These are phyloP conservation scores for Acridotheres tristis DNA, from an alignment of 2,797 vertebrate genomes.

Conservation along the genomic window DNA sequence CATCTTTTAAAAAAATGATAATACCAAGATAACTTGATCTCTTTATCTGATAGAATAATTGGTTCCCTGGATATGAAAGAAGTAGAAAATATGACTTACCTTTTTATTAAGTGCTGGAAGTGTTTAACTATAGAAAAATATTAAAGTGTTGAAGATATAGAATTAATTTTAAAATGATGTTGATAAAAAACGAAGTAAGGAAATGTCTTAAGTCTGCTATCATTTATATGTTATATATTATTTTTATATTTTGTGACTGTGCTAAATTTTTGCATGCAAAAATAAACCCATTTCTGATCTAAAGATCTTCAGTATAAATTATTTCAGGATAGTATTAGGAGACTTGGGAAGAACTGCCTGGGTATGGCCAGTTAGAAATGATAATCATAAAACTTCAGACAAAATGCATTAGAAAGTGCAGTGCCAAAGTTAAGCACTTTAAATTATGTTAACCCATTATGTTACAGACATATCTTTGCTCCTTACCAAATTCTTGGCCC, in stretches of 20 bases:
- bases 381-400: not conserved
- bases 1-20: not conserved
- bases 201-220: fast-evolving
- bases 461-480: not conserved
- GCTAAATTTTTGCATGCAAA: not conserved
- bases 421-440: not conserved
- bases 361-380: not conserved
- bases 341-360: not conserved
- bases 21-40: not conserved
- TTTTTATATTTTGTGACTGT: not conserved
- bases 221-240: not conserved
- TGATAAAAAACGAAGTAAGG: not conserved
- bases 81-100: not conserved
- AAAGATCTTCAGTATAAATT: not conserved
- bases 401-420: not conserved
- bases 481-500: not conserved
- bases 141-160: not conserved
- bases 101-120: not conserved
- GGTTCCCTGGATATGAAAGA: not conserved
- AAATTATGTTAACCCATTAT: not conserved
- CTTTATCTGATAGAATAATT: not conserved
- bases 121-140: not conserved
- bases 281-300: not conserved
- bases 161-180: not conserved
- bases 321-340: not conserved